Evolutionary conservation across 2,113 vertebrate species (phyloP).

Genomic region (Hemiscyllium ocellatum): DNA sequence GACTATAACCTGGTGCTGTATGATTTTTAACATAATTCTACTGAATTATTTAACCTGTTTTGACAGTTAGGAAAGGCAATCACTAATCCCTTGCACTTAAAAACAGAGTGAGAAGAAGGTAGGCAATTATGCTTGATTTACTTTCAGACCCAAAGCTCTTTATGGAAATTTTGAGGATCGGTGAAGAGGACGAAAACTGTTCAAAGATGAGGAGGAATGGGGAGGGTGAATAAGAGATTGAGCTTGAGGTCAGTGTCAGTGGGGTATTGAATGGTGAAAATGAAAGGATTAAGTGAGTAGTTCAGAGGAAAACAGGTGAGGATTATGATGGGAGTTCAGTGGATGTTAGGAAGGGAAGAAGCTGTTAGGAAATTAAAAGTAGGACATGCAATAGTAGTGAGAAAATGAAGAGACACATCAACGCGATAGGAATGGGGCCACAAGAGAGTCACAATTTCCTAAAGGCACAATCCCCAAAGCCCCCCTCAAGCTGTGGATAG

Average conservation of each 20-base stretch:
- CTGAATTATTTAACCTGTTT: background rate
- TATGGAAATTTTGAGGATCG: background rate
- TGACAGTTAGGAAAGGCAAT: background rate
- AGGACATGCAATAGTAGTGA: background rate
- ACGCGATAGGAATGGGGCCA: background rate
- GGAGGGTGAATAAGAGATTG: background rate
- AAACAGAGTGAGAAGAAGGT: background rate
- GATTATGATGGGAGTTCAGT: background rate
- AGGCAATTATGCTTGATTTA: background rate
- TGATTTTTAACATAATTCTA: background rate
- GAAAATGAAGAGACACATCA: background rate
- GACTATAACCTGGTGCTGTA: too few species aligned
- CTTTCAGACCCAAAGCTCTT: background rate
- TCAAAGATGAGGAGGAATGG: background rate
- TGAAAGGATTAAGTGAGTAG: background rate
- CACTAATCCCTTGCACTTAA: background rate
- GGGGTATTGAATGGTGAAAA: background rate
- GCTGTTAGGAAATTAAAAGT: background rate
- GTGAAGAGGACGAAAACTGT: background rate
- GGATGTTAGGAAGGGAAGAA: background rate
- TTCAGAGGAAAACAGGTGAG: background rate
- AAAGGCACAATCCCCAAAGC: background rate
- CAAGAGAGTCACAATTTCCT: background rate
- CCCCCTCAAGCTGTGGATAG: background rate
- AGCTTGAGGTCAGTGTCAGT: background rate